A percentile compares a stretch with the other conserved stretches of the same genome.
These are phyloP conservation scores for Cyprinodon diabolis DNA, from an alignment of 2,797 vertebrate genomes.

Conservation along the genomic window DNA sequence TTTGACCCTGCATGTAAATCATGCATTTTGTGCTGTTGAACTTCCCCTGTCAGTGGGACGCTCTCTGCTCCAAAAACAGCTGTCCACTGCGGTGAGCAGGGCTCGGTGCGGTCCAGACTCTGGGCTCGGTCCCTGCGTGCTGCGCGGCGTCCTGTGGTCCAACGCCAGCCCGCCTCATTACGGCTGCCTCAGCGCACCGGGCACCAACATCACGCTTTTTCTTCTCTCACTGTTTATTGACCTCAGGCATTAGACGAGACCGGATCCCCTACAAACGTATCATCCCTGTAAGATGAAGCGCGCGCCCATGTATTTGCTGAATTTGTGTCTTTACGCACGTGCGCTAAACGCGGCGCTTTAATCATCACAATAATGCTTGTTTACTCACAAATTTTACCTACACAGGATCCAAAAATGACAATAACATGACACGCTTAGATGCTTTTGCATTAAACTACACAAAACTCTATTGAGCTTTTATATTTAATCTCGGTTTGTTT, in stretches of 20 bases:
- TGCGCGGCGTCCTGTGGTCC: conserved; percentile 69
- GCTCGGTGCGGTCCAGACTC: conserved; percentile 63
- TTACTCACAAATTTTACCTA: not conserved
- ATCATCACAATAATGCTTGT: not conserved
- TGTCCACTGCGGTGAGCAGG: conserved; percentile 50
- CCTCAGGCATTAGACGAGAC: not conserved
- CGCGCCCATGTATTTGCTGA: not conserved
- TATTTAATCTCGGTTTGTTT: not conserved
- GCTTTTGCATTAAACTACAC: not conserved
- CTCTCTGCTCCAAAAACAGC: conserved; percentile 55
- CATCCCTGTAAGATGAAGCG: not conserved
- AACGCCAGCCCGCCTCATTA: conserved; percentile 56
- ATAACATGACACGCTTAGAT: not conserved
- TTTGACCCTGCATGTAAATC: conserved; percentile 9
- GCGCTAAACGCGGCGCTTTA: not conserved
- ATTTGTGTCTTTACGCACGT: not conserved
- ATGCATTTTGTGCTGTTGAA: conserved; percentile 3
- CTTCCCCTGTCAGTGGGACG: conserved; percentile 29
- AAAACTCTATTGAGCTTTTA: not conserved
- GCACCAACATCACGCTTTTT: conserved; percentile 13
- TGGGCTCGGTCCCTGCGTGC: conserved; percentile 55
- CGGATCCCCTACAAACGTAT: conserved; percentile 18
- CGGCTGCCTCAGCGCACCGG: conserved; percentile 26
- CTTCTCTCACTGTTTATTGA: not conserved
- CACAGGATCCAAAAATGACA: not conserved